A percentile compares a stretch with the other conserved stretches of the same genome.
These are phyloP conservation scores for Formica exsecta DNA, from an alignment of 1,140 invertebrate species.

Conservation along the genomic window DNA sequence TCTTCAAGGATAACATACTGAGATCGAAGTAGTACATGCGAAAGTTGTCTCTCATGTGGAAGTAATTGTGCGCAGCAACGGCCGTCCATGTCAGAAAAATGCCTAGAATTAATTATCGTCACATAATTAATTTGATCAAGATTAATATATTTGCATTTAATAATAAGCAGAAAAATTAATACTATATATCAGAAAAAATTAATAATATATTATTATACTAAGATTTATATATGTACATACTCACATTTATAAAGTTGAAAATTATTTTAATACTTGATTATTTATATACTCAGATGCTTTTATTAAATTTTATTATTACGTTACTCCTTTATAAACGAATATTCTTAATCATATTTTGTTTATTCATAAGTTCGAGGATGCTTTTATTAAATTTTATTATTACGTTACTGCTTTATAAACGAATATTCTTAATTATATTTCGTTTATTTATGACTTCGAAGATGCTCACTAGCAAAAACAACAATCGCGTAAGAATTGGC, in stretches of 20 bases:
- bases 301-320: too few relatives aligned
- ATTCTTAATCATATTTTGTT: not conserved
- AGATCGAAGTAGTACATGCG: slow-evolving; percentile 94
- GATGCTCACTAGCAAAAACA: slow-evolving; percentile 48
- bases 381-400: slow-evolving; percentile 3
- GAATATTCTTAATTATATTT: not conserved
- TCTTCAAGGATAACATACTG: slow-evolving; percentile 89
- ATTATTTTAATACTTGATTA: too few relatives aligned
- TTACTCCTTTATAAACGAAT: not conserved
- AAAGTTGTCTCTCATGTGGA: slow-evolving; percentile 93
- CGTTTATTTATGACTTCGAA: slow-evolving; percentile 8
- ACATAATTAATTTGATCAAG: not conserved
- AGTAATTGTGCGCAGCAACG: slow-evolving; percentile 92
- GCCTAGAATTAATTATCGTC: slow-evolving; percentile 84
- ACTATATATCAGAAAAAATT: not conserved
- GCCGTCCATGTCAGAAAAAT: slow-evolving; percentile 87
- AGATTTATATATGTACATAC: too few relatives aligned
- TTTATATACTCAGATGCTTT: too few relatives aligned
- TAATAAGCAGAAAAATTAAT: not conserved
- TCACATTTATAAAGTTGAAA: too few relatives aligned
- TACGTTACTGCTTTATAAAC: not conserved
- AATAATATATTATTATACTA: not conserved
- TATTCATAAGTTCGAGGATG: slow-evolving; percentile 9
- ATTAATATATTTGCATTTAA: not conserved
- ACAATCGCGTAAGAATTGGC: slow-evolving; percentile 70